Conservation (phyloP, 2,888 invertebrate genomes). For the Melanargia galathea region DNA sequence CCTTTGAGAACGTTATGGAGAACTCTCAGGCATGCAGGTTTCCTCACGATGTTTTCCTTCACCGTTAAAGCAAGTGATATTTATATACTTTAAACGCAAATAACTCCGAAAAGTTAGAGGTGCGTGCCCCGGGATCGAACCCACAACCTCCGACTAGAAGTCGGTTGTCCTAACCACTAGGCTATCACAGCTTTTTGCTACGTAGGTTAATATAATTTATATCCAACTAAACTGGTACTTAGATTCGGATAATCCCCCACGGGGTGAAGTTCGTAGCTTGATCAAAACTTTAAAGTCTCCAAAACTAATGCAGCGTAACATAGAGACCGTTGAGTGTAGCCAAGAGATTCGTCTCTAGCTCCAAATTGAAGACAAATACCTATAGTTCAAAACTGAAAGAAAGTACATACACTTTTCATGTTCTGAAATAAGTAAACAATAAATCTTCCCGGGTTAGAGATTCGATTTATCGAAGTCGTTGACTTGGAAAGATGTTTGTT, state of each 20-base stretch:
- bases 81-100: too few species aligned
- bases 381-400: constrained; percentile 4
- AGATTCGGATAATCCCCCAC: neutral
- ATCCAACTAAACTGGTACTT: neutral
- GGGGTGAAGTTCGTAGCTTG: constrained; percentile 17
- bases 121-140: too few species aligned
- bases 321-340: constrained; percentile 16
- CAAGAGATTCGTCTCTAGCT: constrained; percentile 22
- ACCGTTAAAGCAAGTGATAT: too few species aligned
- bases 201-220: neutral
- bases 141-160: too few species aligned
- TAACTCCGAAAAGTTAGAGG: too few species aligned
- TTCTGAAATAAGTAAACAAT: neutral
- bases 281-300: constrained; percentile 23
- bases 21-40: too few species aligned
- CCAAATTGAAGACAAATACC: too few species aligned
- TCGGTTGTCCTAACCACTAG: too few species aligned
- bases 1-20: too few species aligned
- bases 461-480: constrained; percentile 9
- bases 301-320: constrained; percentile 22
- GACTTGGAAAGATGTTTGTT: constrained; percentile 14
- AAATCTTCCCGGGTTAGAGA: neutral
- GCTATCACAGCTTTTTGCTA: too few species aligned
- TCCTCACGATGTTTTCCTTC: too few species aligned
- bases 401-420: neutral